Evolutionary conservation across 2,888 invertebrate species (phyloP), one percentile per base, ranked within the genome.

Genomic region (Allygus modestus): DNA sequence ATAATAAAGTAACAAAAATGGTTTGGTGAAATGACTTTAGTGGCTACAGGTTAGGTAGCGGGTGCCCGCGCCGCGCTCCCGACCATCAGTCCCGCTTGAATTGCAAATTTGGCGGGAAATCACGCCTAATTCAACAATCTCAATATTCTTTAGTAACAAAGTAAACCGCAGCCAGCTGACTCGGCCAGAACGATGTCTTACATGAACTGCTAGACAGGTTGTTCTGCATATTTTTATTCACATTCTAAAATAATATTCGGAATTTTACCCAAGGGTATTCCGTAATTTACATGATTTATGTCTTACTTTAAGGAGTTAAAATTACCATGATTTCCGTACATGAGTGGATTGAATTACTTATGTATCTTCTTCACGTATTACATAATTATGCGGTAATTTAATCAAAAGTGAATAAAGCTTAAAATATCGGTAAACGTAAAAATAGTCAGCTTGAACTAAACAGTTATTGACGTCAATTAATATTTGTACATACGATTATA

Each of bases 271-370:
- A 65, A 31, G 31, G 65, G 54, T 46, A 23, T 11, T 7, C 9
- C 5, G 65, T 31, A 26, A 65, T 65, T 65, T 65, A 65, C 65
- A 26, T 28, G 26, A 65, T 65, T 65, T 65, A 65, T 65, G 58
- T 58, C 26, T 58, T 58, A 58, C 20, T 26, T 58, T 20, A 46
- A 46, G 17, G 46, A 46, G 58, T 58, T 7, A 5, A 58, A 58
- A 23, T 58, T 58, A 58, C 58, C 58, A 58, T 58, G 20, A 58
- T 23, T 58, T 9, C 58, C 2, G 2, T 7, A 12, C 26, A 15
- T 9, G 20, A 58, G n/a, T 51, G 17, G 2, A 9, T 37, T 11
- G 37, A 17, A 7, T 51, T 51, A 51, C 51, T 2, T n/a, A n/a
- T 51, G 51, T 51, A n/a, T 12, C 7, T 37, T 7, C 37, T 37